Percentiles rank a stretch among this genome's conserved stretches.
phyloP scores from a whole-genome alignment of 1,140 invertebrate genomes.

The Camponotus vicinus region DNA sequence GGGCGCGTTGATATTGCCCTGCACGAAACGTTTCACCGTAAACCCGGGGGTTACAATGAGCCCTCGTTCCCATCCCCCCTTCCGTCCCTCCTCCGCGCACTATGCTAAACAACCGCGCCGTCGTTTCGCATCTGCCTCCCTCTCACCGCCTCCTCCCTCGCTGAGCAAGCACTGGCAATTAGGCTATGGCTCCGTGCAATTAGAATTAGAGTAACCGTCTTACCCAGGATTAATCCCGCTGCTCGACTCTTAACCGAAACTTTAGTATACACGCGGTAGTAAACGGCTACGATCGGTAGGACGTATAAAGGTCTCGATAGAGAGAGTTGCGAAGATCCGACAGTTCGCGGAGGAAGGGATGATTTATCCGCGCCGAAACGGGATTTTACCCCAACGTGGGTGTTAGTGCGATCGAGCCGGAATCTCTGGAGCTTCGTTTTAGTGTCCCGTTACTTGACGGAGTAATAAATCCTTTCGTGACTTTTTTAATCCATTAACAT shows the following conservation, averaged over 20 bases:
- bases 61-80: slow-evolving; percentile 15
- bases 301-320: background rate
- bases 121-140: background rate
- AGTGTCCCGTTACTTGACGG: background rate
- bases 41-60: slow-evolving; percentile 67
- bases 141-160: background rate
- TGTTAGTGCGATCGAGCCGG: background rate
- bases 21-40: slow-evolving; percentile 61
- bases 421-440: background rate
- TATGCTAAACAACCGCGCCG: slow-evolving; percentile 44
- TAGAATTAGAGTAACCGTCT: slow-evolving; percentile 55
- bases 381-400: background rate
- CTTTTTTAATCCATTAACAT: background rate
- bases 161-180: slow-evolving; percentile 63
- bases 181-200: slow-evolving; percentile 51
- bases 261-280: slow-evolving; percentile 12
- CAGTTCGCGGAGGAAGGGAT: background rate
- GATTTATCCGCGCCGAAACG: slow-evolving; percentile 20
- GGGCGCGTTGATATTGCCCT: slow-evolving; percentile 61
- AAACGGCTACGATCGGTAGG: slow-evolving; percentile 4
- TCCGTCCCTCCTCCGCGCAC: background rate
- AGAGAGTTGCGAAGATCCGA: background rate
- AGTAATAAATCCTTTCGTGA: background rate
- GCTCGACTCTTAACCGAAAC: slow-evolving; percentile 43
- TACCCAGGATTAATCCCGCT: slow-evolving; percentile 24